These are phyloP conservation scores for Rissa tridactyla DNA, from an alignment of 2,113 vertebrate species.

Conservation along the genomic window DNA sequence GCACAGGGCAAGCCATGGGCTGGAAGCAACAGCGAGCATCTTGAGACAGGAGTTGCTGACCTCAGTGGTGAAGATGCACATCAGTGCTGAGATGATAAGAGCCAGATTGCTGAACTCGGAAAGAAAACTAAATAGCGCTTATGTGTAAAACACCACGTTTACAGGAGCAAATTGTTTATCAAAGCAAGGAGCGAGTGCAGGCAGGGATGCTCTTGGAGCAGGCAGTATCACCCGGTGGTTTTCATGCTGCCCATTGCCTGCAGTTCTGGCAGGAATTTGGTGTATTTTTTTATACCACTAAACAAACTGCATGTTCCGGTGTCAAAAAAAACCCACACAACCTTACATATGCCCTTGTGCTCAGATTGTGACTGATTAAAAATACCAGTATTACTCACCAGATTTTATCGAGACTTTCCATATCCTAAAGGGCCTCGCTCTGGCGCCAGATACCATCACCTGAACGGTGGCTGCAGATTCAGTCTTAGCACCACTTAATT, in stretches of 20 bases:
- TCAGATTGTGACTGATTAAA: not conserved
- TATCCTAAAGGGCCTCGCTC: not conserved
- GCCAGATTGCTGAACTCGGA: not conserved
- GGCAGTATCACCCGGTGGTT: not conserved
- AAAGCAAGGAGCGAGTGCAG: fast-evolving
- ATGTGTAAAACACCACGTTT: not conserved
- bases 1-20: fast-evolving
- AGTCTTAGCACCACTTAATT: not conserved
- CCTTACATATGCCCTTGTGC: not conserved
- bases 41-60: not conserved
- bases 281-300: not conserved
- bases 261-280: not conserved
- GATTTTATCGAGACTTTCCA: not conserved
- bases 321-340: not conserved
- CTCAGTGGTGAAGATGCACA: fast-evolving
- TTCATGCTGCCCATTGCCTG: not conserved
- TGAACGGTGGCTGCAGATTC: not conserved
- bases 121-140: not conserved
- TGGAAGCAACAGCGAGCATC: fast-evolving
- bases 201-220: not conserved
- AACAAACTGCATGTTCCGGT: not conserved
- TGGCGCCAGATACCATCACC: not conserved
- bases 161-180: not conserved
- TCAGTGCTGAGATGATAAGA: not conserved
- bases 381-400: not conserved